A percentile compares a stretch with the other conserved stretches of the same genome.
These are phyloP conservation scores for Nasonia longicornis DNA, from an alignment of 1,140 invertebrate genomes.

Conservation along the genomic window DNA sequence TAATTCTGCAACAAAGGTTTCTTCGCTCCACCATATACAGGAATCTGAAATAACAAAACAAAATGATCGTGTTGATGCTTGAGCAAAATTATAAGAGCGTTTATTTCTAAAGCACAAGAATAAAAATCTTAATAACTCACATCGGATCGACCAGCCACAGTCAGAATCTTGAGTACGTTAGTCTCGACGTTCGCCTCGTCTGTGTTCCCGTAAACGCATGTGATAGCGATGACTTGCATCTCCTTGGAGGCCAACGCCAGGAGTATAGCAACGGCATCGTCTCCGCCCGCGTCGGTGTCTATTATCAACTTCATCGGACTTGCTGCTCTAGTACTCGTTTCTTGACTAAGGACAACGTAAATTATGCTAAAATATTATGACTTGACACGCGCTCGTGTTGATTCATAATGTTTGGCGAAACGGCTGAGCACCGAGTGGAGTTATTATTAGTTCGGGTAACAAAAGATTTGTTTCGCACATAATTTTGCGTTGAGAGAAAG, in stretches of 20 bases:
- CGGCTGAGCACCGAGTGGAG: no score
- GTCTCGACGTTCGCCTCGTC: slow-evolving; percentile 69
- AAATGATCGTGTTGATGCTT: not conserved
- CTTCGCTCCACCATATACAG: slow-evolving; percentile 65
- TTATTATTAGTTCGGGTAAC: not conserved
- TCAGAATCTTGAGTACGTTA: slow-evolving; percentile 73
- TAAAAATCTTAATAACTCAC: slow-evolving; percentile 62
- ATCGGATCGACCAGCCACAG: slow-evolving; percentile 67
- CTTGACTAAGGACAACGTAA: not conserved
- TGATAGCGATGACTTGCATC: slow-evolving; percentile 70
- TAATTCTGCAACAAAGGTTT: slow-evolving; percentile 60
- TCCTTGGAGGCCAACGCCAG: slow-evolving; percentile 64
- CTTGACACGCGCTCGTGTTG: not conserved
- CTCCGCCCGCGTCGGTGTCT: slow-evolving; percentile 71
- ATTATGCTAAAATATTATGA: not conserved
- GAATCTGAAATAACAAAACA: slow-evolving; percentile 61
- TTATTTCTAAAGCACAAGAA: not conserved
- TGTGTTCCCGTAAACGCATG: slow-evolving; percentile 75
- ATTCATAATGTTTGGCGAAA: not conserved
- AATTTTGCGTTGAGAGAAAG: no score
- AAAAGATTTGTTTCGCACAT: not conserved
- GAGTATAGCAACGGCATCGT: slow-evolving; percentile 72
- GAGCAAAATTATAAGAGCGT: no score
- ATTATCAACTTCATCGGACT: slow-evolving; percentile 65
- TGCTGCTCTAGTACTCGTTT: not conserved